Evolutionary conservation across 2,797 vertebrate genomes (phyloP).

Genomic region (Numenius phaeopus): DNA sequence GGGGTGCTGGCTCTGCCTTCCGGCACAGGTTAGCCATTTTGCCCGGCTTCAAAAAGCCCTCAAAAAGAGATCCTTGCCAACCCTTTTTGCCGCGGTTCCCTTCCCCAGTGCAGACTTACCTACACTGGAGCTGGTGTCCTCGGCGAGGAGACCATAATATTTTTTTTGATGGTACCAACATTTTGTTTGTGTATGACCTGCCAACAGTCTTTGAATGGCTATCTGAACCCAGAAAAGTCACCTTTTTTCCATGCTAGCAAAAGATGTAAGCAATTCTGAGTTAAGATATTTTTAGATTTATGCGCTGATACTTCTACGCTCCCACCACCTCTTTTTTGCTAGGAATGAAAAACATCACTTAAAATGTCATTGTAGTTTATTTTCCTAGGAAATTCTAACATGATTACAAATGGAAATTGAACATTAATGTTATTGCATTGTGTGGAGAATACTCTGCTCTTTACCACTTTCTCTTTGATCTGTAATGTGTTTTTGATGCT

Average conservation of each 20-base stretch:
- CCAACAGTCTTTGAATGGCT: background rate
- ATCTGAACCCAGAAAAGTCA: background rate
- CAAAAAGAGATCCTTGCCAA: background rate
- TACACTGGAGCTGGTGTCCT: background rate
- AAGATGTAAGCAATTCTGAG: background rate
- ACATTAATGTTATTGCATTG: background rate
- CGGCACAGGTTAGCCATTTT: background rate
- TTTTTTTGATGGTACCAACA: background rate
- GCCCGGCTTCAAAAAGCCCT: background rate
- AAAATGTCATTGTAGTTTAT: background rate
- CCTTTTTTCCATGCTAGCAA: fast-evolving
- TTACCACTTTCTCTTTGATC: background rate
- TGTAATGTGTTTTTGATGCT: background rate
- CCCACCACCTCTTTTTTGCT: fast-evolving
- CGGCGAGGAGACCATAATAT: no score
- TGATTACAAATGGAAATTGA: background rate
- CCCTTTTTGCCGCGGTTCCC: background rate
- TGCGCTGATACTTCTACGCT: background rate
- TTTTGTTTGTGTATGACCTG: background rate
- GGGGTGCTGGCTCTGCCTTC: background rate
- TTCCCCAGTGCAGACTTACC: background rate
- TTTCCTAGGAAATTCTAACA: background rate
- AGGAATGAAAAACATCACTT: background rate
- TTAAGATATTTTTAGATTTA: background rate
- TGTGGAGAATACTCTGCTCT: background rate